These are phyloP conservation scores for Pipa parva DNA, from an alignment of 2,113 vertebrate species.

Conservation along the genomic window DNA sequence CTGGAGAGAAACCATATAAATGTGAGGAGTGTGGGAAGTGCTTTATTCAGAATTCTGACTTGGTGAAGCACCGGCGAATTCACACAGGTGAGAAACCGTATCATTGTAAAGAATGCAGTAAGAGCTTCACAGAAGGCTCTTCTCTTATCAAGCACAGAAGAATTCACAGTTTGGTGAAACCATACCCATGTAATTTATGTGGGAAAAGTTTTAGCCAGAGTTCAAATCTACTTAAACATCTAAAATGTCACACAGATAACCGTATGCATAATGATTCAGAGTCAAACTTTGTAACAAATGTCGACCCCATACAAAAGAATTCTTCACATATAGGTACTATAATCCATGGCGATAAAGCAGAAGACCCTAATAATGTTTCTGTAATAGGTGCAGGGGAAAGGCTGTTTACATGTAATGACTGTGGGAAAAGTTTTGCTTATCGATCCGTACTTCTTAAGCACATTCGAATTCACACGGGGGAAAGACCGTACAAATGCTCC, in stretches of 20 bases:
- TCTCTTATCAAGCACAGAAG: conserved; percentile 36
- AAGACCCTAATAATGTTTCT: neutral
- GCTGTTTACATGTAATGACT: conserved; percentile 55
- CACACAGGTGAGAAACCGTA: conserved; percentile 60
- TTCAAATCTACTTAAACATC: conserved; percentile 53
- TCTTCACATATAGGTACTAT: neutral
- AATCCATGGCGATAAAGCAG: neutral
- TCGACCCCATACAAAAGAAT: too few relatives aligned
- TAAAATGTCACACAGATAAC: conserved; percentile 52
- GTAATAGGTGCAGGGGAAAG: neutral
- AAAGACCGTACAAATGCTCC: conserved; percentile 48
- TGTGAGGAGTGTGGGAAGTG: conserved; percentile 54
- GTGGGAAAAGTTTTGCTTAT: conserved; percentile 67
- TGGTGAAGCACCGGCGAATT: conserved; percentile 55
- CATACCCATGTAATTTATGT: conserved; percentile 13
- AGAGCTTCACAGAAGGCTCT: conserved; percentile 33
- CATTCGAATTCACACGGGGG: conserved; percentile 51
- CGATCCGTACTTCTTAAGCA: conserved; percentile 66
- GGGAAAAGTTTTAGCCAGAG: conserved; percentile 51
- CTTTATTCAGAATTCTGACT: conserved; percentile 51
- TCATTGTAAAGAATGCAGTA: conserved; percentile 31
- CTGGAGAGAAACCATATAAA: conserved; percentile 50
- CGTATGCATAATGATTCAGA: conserved; percentile 30
- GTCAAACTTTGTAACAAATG: too few relatives aligned
- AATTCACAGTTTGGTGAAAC: conserved; percentile 13